A percentile compares a stretch with the other conserved stretches of the same genome.
Evolutionary conservation across 2,797 vertebrate genomes (phyloP).

Genomic region (Enteromius viviparus): DNA sequence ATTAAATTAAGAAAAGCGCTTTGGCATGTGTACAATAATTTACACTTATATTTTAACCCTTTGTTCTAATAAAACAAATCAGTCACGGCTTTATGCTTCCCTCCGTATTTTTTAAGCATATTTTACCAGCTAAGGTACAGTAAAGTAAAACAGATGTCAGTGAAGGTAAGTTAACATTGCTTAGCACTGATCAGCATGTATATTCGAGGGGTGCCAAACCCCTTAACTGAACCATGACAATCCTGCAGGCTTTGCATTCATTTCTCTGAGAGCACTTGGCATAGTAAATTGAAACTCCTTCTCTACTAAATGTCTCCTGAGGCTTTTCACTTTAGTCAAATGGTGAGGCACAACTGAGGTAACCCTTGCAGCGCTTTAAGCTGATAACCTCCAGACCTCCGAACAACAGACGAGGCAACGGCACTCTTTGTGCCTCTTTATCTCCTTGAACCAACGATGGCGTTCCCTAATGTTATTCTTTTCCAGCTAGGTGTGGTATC

Average conservation of each 20-base stretch:
- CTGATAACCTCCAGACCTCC: constrained; percentile 47
- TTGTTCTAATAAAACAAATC: constrained; percentile 3
- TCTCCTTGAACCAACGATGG: constrained; percentile 25
- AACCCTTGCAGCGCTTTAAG: constrained; percentile 47
- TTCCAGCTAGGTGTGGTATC: constrained; percentile 29
- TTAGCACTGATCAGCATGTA: constrained; percentile 47
- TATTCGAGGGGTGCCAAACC: constrained; percentile 55
- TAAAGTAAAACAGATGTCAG: constrained; percentile 55
- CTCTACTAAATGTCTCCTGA: constrained; percentile 45
- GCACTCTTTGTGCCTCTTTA: constrained; percentile 15
- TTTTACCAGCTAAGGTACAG: constrained; percentile 18
- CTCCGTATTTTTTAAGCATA: constrained; percentile 24
- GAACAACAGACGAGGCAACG: constrained; percentile 21
- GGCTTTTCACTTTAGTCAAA: constrained; percentile 50
- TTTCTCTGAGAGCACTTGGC: constrained; percentile 55
- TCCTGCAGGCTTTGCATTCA: constrained; percentile 59
- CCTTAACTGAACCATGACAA: constrained; percentile 49
- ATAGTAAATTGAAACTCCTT: constrained; percentile 43
- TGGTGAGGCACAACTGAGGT: constrained; percentile 40
- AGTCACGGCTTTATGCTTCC: constrained; percentile 29
- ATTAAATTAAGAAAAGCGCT: constrained; percentile 42
- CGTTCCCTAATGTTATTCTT: constrained; percentile 17
- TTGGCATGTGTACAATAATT: constrained; percentile 44
- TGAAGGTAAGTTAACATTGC: constrained; percentile 42
- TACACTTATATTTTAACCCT: constrained; percentile 35